These are phyloP conservation scores for Oxystoma pomonae DNA, from an alignment of 2,888 invertebrate genomes.

Conservation along the genomic window DNA sequence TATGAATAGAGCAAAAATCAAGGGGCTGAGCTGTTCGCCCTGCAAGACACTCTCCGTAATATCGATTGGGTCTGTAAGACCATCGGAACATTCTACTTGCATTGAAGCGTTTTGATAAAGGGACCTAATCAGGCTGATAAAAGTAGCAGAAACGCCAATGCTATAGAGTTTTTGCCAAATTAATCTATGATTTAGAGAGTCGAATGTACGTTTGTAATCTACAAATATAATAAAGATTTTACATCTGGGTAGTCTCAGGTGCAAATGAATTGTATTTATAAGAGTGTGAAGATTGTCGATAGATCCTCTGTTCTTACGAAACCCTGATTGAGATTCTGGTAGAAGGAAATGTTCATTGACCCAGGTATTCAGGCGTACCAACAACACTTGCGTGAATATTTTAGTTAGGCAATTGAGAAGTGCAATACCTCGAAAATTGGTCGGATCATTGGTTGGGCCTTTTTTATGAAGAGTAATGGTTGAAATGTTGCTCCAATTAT, in stretches of 20 bases:
- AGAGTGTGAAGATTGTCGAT: not conserved
- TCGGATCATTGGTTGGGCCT: not conserved
- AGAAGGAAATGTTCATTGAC: not conserved
- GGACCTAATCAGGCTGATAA: not conserved
- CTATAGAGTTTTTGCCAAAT: not conserved
- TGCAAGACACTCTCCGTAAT: not conserved
- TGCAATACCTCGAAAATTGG: not conserved
- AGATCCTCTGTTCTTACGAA: not conserved
- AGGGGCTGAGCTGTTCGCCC: not conserved
- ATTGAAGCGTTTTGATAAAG: not conserved
- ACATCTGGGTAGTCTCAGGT: not conserved
- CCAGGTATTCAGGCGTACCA: not conserved
- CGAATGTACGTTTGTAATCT: not conserved
- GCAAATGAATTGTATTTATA: not conserved
- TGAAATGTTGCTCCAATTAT: not conserved
- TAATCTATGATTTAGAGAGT: not conserved
- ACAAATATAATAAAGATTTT: not conserved
- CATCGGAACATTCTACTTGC: not conserved
- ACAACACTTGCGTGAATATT: not conserved
- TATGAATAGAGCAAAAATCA: not conserved
- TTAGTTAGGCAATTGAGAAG: not conserved
- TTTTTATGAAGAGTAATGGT: not conserved
- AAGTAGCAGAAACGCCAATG: not conserved
- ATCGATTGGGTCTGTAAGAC: not conserved
- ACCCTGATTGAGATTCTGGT: not conserved